Conservation (phyloP, 2,797 vertebrate species). For the Rhabdophis nuchalis region DNA sequence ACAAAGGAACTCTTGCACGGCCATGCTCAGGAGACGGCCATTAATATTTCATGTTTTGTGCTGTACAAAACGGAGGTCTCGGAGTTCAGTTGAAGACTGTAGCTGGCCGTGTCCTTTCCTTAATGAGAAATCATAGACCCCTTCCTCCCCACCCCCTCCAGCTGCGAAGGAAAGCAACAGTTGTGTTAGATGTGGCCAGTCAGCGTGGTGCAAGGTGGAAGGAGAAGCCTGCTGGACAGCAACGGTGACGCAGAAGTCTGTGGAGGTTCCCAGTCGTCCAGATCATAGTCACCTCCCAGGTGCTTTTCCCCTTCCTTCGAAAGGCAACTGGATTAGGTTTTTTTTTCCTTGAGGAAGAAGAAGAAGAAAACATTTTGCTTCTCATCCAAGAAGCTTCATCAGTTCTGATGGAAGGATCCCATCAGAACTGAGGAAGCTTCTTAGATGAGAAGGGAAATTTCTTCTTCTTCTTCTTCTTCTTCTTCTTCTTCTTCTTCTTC, state of each 20-base stretch:
- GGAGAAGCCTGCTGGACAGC: background rate
- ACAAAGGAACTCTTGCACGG: background rate
- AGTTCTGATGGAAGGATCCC: too few species aligned
- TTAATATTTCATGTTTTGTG: constrained; percentile 43
- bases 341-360: background rate
- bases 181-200: constrained; percentile 14
- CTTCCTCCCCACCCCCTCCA: background rate
- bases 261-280: too few species aligned
- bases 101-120: constrained; percentile 37
- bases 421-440: too few species aligned
- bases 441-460: too few species aligned
- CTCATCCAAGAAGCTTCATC: too few species aligned
- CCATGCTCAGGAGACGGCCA: constrained; percentile 49
- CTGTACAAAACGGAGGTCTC: rapidly evolving
- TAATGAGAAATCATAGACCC: rapidly evolving
- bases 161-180: background rate
- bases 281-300: background rate
- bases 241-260: background rate
- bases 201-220: background rate
- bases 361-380: too few species aligned
- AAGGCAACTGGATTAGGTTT: background rate
- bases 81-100: constrained; percentile 22
- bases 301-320: too few species aligned
- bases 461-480: too few species aligned
- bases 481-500: rapidly evolving